A percentile compares a stretch with the other conserved stretches of the same genome.
These are phyloP conservation scores for Lepidostoma basale DNA, from an alignment of 1,140 invertebrate genomes.

Conservation along the genomic window DNA sequence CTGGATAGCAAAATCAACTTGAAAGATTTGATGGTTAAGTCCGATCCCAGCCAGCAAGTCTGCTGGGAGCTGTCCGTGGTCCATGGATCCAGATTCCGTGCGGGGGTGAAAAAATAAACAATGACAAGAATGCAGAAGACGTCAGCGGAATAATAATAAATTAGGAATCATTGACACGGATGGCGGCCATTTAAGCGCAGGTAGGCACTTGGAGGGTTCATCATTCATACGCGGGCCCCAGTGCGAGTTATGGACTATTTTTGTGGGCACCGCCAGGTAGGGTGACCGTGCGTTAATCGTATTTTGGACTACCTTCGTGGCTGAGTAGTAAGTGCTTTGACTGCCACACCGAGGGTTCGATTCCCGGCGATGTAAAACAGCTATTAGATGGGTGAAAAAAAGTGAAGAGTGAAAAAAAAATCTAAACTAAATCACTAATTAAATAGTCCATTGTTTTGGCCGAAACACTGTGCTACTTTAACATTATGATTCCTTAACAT, in stretches of 20 bases:
- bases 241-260: conserved; percentile 24
- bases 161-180: conserved; percentile 43
- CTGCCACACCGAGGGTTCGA: too few species aligned
- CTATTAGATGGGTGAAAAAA: too few species aligned
- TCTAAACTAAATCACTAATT: too few species aligned
- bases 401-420: too few species aligned
- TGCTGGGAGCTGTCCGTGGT: neutral
- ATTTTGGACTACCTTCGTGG: too few species aligned
- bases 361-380: too few species aligned
- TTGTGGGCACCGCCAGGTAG: conserved; percentile 12
- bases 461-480: too few species aligned
- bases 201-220: conserved; percentile 9
- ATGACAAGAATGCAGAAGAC: conserved; percentile 29
- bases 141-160: conserved; percentile 40
- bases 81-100: neutral
- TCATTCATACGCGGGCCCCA: conserved; percentile 21
- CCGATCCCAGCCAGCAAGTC: conserved; percentile 14
- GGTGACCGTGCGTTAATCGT: neutral
- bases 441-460: too few species aligned
- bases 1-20: too few species aligned
- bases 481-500: too few species aligned
- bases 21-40: too few species aligned
- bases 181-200: conserved; percentile 2
- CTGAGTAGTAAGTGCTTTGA: too few species aligned
- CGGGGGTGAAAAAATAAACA: conserved; percentile 9